phyloP scores from a whole-genome alignment of 2,113 vertebrate genomes.

The Hippocampus barbouri region DNA sequence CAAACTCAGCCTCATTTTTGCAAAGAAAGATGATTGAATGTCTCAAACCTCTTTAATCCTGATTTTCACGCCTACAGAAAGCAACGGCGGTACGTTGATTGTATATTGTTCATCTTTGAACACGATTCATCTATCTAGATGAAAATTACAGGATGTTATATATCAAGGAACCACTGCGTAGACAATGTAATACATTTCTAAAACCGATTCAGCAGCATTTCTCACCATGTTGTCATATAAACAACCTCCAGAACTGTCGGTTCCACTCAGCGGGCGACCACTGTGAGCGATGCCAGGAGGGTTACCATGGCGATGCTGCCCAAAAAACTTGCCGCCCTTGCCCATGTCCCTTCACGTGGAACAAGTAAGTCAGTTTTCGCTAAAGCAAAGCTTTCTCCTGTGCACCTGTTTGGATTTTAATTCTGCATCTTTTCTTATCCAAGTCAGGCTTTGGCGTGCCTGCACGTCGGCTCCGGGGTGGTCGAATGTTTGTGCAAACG shows the following conservation, averaged over 20 bases:
- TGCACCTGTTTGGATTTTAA: background rate
- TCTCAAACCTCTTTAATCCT: too few species aligned
- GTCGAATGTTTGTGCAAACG: conserved; percentile 79
- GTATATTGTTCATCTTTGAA: too few species aligned
- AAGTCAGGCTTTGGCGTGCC: conserved; percentile 82
- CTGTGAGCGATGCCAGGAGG: conserved; percentile 80
- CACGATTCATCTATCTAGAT: too few species aligned
- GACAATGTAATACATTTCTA: background rate
- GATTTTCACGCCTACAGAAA: too few species aligned
- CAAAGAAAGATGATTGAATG: too few species aligned
- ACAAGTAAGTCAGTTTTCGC: conserved; percentile 70
- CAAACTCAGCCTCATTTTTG: too few species aligned
- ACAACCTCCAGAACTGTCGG: conserved; percentile 74
- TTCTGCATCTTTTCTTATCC: background rate
- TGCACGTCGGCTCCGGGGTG: conserved; percentile 58
- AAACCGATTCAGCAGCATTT: background rate
- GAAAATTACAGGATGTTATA: too few species aligned
- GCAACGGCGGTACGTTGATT: too few species aligned
- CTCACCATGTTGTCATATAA: conserved; percentile 9
- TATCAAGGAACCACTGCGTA: too few species aligned
- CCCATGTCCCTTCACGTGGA: conserved; percentile 74
- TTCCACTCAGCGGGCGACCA: conserved; percentile 75
- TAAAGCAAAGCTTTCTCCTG: background rate
- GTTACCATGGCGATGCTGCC: conserved; percentile 75
- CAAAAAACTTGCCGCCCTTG: conserved; percentile 74